Evolutionary conservation across 2,888 invertebrate species (phyloP).

Genomic region (Synanthedon myopaeformis): DNA sequence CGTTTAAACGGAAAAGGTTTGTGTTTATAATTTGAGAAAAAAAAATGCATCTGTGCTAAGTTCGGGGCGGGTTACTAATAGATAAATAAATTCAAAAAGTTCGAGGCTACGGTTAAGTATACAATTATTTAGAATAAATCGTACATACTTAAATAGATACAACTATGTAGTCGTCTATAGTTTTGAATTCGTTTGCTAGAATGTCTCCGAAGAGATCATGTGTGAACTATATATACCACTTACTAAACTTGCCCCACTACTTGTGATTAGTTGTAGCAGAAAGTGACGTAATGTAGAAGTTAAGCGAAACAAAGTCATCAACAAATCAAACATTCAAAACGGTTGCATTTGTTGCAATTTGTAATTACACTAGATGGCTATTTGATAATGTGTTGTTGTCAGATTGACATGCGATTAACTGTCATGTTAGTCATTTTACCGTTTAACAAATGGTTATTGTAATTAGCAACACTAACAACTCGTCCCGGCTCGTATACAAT

Average conservation of each 20-base stretch:
- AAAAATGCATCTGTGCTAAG: too few species aligned
- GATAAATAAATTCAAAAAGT: too few species aligned
- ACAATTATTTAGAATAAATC: too few species aligned
- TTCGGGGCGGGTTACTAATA: too few species aligned
- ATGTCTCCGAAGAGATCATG: not conserved
- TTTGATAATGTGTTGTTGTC: conserved; percentile 21
- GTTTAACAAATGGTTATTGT: not conserved
- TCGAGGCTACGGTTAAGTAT: too few species aligned
- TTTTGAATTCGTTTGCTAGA: not conserved
- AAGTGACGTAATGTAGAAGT: not conserved
- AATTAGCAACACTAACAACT: not conserved
- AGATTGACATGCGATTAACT: conserved; percentile 28
- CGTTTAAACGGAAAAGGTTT: too few species aligned
- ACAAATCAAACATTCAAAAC: conserved; percentile 2
- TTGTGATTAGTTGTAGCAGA: not conserved
- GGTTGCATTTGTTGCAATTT: conserved; percentile 21
- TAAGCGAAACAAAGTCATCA: not conserved
- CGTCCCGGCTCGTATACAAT: not conserved
- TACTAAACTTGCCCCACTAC: not conserved
- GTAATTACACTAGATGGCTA: conserved; percentile 18
- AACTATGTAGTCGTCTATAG: too few species aligned
- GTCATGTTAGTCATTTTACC: conserved; percentile 4
- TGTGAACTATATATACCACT: too few species aligned
- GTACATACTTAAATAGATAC: too few species aligned
- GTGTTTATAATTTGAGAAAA: too few species aligned